These are phyloP conservation scores for Delichon dasypus DNA, from an alignment of 2,797 vertebrate genomes.

Conservation along the genomic window DNA sequence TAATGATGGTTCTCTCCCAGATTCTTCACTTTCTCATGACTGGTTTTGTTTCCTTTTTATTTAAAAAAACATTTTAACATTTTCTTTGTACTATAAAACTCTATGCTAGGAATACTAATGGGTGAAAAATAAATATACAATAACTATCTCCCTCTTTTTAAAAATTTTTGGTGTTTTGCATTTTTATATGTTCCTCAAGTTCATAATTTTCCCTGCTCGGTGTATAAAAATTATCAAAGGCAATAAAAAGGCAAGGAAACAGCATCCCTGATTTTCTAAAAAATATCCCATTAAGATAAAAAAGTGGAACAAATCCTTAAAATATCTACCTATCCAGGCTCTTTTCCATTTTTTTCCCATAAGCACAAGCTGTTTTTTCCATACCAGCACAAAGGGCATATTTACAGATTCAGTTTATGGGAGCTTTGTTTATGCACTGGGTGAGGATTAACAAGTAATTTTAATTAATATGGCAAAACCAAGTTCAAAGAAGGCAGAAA, in stretches of 20 bases:
- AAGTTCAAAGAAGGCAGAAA: slow-evolving; percentile 21
- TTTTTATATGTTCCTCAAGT: neutral
- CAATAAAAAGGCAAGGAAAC: neutral
- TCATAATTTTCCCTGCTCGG: neutral
- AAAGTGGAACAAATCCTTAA: slow-evolving; percentile 16
- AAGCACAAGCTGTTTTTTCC: neutral
- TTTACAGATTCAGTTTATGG: slow-evolving; percentile 11
- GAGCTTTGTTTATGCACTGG: slow-evolving; percentile 7
- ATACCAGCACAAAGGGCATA: neutral
- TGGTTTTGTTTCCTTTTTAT: neutral
- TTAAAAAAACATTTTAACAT: neutral
- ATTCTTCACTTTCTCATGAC: neutral
- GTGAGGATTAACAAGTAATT: slow-evolving; percentile 20
- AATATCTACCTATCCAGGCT: neutral
- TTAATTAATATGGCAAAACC: slow-evolving; percentile 40
- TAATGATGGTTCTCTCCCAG: fast-evolving
- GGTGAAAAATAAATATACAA: neutral
- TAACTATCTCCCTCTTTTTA: neutral
- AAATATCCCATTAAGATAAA: slow-evolving; percentile 1
- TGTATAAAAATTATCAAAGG: neutral
- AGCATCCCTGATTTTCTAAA: neutral
- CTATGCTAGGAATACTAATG: neutral
- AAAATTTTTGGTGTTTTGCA: neutral
- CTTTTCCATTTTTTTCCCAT: neutral
- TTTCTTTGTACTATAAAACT: neutral